A percentile compares a stretch with the other conserved stretches of the same genome.
phyloP scores from a whole-genome alignment of 2,888 invertebrate genomes.

The Strigamia transsilvanica region DNA sequence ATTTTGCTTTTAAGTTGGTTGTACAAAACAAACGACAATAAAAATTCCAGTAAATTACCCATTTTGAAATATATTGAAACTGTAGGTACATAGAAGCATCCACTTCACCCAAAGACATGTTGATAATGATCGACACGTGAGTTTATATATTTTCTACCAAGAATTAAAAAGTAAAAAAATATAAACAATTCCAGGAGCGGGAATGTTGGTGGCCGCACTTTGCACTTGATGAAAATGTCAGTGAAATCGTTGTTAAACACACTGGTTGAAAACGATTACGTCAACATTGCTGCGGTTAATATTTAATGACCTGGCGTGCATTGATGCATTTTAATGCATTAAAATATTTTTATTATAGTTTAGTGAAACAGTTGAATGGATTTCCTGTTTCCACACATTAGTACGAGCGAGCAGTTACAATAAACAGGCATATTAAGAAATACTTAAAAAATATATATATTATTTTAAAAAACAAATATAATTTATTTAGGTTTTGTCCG shows the following conservation, averaged over 20 bases:
- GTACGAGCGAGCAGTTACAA: slow-evolving; percentile 67
- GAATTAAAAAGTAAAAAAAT: background rate
- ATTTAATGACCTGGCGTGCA: background rate
- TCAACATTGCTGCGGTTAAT: slow-evolving; percentile 65
- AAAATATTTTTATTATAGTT: slow-evolving; percentile 60
- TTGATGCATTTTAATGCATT: background rate
- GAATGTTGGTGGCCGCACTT: slow-evolving; percentile 67
- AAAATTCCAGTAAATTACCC: too few species aligned
- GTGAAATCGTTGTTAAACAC: slow-evolving; percentile 66
- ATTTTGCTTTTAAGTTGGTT: too few species aligned
- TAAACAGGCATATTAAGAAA: slow-evolving; percentile 62
- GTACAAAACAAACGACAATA: too few species aligned
- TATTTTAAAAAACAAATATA: too few species aligned
- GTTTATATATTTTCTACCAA: slow-evolving; percentile 57
- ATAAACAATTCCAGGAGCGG: slow-evolving; percentile 63
- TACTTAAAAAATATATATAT: background rate
- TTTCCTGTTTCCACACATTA: slow-evolving; percentile 64
- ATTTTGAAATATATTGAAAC: too few species aligned
- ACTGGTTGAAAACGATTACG: slow-evolving; percentile 67
- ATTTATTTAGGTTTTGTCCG: slow-evolving; percentile 60
- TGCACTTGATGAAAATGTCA: slow-evolving; percentile 67
- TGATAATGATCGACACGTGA: slow-evolving; percentile 67
- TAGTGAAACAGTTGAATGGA: slow-evolving; percentile 61
- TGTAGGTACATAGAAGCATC: slow-evolving; percentile 66
- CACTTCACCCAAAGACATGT: slow-evolving; percentile 67